Percentiles rank a stretch among this genome's conserved stretches.
These are phyloP conservation scores for Scalopus aquaticus DNA, from an alignment of 2,113 vertebrate genomes.

Conservation along the genomic window DNA sequence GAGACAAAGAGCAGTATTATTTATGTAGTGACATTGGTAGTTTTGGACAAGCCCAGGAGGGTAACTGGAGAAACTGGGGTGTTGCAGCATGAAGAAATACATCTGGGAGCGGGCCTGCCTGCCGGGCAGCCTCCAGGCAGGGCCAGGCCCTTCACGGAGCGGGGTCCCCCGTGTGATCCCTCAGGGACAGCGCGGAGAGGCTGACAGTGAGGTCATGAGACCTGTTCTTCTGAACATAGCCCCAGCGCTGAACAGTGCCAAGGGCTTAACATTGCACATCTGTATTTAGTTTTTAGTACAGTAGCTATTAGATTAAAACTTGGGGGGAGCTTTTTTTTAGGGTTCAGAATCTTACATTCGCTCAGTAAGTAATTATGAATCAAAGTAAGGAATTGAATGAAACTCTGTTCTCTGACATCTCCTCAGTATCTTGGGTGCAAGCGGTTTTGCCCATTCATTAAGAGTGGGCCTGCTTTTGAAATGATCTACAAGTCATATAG, in stretches of 20 bases:
- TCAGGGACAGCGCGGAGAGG: neutral
- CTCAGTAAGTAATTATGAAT: neutral
- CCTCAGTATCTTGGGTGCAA: neutral
- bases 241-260: neutral
- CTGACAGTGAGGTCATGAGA: conserved; percentile 14
- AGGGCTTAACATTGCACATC: neutral
- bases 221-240: neutral
- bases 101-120: neutral
- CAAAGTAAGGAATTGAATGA: no score
- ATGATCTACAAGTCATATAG: neutral
- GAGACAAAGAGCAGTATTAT: neutral
- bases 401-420: neutral
- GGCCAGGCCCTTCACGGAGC: neutral
- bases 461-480: neutral
- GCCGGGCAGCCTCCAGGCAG: neutral
- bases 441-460: neutral
- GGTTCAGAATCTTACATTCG: neutral
- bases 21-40: neutral
- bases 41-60: neutral
- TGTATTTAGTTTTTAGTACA: neutral
- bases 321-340: neutral
- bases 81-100: neutral
- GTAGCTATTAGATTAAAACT: neutral
- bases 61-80: neutral
- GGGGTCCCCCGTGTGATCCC: neutral